Conservation (phyloP, 2,888 invertebrate genomes). For the Himalopsyche anomala region DNA sequence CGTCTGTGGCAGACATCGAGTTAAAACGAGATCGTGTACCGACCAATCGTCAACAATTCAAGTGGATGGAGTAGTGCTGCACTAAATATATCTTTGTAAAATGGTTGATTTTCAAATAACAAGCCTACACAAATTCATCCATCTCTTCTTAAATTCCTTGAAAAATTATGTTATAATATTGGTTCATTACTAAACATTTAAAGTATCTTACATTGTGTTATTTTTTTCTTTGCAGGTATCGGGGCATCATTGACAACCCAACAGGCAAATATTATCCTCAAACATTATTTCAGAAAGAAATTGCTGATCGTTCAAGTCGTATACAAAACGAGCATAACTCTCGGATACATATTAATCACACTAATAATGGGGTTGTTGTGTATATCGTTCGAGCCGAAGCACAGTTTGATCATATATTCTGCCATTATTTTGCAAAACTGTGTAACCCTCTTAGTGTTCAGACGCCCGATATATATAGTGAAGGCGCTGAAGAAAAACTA, state of each 20-base stretch:
- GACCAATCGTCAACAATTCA: no score
- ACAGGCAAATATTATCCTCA: slow-evolving; percentile 78
- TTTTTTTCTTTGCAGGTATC: slow-evolving; percentile 72
- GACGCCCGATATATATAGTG: slow-evolving; percentile 77
- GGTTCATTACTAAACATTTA: no score
- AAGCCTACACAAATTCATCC: no score
- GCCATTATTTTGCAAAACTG: slow-evolving; percentile 79
- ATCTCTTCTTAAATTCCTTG: no score
- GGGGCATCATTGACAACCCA: slow-evolving; percentile 78
- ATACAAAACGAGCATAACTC: slow-evolving; percentile 75
- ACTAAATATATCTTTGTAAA: no score
- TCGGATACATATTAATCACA: slow-evolving; percentile 77
- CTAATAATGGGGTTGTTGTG: slow-evolving; percentile 75
- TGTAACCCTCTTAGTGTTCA: slow-evolving; percentile 75
- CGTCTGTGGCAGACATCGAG: no score
- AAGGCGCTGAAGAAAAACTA: slow-evolving; percentile 73
- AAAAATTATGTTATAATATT: no score
- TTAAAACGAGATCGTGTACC: no score
- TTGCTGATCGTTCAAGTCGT: slow-evolving; percentile 75
- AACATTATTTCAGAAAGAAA: slow-evolving; percentile 79
- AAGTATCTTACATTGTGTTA: background rate
- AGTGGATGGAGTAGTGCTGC: no score
- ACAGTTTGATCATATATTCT: slow-evolving; percentile 77
- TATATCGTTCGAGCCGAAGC: slow-evolving; percentile 70
- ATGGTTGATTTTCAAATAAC: no score